Base-by-base conservation (phyloP, 2,113 vertebrate species). In the Pandion haliaetus region DNA sequence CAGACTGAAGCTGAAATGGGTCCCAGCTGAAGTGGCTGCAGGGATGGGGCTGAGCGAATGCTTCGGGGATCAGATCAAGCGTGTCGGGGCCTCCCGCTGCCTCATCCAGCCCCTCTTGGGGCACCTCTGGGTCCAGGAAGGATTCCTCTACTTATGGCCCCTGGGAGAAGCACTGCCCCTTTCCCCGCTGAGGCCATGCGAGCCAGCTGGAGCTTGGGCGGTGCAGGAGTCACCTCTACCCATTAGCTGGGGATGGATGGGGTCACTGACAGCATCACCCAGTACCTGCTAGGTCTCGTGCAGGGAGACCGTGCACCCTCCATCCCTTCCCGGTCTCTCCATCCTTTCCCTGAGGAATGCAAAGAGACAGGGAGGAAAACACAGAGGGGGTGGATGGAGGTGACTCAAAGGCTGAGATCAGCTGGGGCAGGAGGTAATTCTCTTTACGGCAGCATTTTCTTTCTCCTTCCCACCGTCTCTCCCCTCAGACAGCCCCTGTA, bases 211-310 rank as follows among this genome's bases (percentile, higher is more conserved):
- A 59, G 74, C n/a, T 17, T 3, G 15, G 71, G 34, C 6, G 42
- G 17, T 19, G 50, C 71, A 38, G 58, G 49, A 61, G 6, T 10
- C 76, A 28, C 38, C 28, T 38, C 59, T 63, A 1, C 36, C 73
- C 45, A 0, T 44, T 57, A 21, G 8, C 0, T 50, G 50, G 54
- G 49, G 23, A 14, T n/a, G 2, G 25, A 1, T 28, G 67, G 61
- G 36, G 36, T 47, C 86, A 29, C 66, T 15, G 54, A 15, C 0
- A 6, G 76, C 49, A 52, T 8, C 38, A 10, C 32, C 55, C 10
- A 32, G 17, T 25, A 52, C 54, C 72, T 8, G 0, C 21, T 25
- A 10, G 42, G 47, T 31, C n/a, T 65, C 2, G 0, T 5, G 26
- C 32, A 17, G 66, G 50, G 52, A 49, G 3, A 23, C 4, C 1